phyloP scores from a whole-genome alignment of 2,113 vertebrate species.

The Seriola rivoliana region DNA sequence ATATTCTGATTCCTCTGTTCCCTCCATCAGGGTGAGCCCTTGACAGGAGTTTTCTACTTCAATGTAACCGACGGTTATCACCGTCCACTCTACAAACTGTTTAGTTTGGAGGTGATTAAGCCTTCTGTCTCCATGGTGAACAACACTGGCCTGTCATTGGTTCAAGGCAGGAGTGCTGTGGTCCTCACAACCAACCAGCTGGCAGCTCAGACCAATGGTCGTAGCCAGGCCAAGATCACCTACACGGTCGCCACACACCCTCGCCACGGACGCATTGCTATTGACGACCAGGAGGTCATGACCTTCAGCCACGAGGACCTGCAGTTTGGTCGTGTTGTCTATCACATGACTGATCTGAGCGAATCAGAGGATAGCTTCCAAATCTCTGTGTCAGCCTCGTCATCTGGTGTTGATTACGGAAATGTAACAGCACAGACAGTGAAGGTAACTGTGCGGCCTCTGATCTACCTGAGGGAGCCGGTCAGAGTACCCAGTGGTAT shows the following conservation, averaged over 20 bases:
- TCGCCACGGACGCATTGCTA: slow-evolving; percentile 84
- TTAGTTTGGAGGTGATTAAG: slow-evolving; percentile 88
- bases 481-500: slow-evolving; percentile 84
- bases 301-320: slow-evolving; percentile 89
- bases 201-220: slow-evolving; percentile 87
- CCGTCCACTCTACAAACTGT: slow-evolving; percentile 89
- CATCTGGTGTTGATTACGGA: slow-evolving; percentile 70
- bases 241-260: slow-evolving; percentile 86
- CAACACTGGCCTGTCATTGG: slow-evolving; percentile 86
- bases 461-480: slow-evolving; percentile 79
- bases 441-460: slow-evolving; percentile 84
- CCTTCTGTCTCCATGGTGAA: slow-evolving; percentile 85
- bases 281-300: slow-evolving; percentile 82
- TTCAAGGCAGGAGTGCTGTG: slow-evolving; percentile 86
- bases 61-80: slow-evolving; percentile 90
- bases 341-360: slow-evolving; percentile 87
- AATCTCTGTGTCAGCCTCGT: slow-evolving; percentile 84
- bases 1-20: background rate
- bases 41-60: slow-evolving; percentile 91
- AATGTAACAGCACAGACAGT: slow-evolving; percentile 86
- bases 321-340: slow-evolving; percentile 82
- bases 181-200: slow-evolving; percentile 86
- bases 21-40: slow-evolving; percentile 80
- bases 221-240: slow-evolving; percentile 81
- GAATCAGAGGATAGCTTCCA: slow-evolving; percentile 85